These are phyloP conservation scores for Clavelina lepadiformis DNA, from an alignment of 23 tunicate species.

Conservation along the genomic window DNA sequence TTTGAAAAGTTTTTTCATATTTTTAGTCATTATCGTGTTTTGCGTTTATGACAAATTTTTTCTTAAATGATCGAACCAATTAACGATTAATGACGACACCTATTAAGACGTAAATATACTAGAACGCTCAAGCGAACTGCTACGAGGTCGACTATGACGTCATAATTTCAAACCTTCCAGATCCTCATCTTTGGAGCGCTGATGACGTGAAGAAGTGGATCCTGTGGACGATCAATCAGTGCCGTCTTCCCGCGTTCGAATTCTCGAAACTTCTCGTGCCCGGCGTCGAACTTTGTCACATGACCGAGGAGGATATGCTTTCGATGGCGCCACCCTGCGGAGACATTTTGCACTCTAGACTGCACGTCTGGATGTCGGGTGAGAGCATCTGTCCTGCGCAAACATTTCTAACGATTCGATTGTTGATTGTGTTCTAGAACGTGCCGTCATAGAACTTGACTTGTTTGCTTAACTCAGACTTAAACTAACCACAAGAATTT, in stretches of 20 bases:
- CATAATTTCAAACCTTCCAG: too few species aligned
- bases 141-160: too few species aligned
- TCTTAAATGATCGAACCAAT: too few species aligned
- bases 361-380: conserved; percentile 90
- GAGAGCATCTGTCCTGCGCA: neutral
- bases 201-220: conserved; percentile 81
- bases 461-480: neutral
- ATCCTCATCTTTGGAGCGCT: conserved; percentile 62
- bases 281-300: conserved; percentile 49
- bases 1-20: too few species aligned
- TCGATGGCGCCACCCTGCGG: conserved; percentile 80
- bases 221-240: conserved; percentile 71
- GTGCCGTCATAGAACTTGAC: too few species aligned
- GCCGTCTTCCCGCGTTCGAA: conserved; percentile 54
- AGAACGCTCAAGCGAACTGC: too few species aligned
- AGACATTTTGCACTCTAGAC: conserved; percentile 79
- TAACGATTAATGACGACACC: too few species aligned
- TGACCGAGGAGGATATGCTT: conserved; percentile 65
- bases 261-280: conserved; percentile 27
- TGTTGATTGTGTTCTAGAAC: neutral
- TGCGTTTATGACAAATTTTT: too few species aligned
- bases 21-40: too few species aligned
- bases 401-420: neutral
- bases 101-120: too few species aligned
- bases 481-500: neutral